Base-by-base conservation (phyloP, 2,113 vertebrate genomes). In the Prolemur simus region DNA sequence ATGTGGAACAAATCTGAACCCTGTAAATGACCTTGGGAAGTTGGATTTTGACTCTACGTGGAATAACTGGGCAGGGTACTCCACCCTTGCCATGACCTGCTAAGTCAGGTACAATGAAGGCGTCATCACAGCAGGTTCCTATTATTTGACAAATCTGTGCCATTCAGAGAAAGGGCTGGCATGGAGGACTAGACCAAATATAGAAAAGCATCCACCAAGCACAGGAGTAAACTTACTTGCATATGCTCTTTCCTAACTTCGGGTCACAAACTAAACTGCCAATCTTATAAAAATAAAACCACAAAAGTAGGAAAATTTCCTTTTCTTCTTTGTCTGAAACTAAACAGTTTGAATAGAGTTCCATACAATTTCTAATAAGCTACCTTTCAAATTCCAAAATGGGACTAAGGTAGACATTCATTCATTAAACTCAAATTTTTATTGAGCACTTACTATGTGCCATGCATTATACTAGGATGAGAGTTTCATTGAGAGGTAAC, bases 391-490 rank as follows among this genome's bases (percentile, higher is more conserved):
- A 92, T 93, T 8, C 49, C 23, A 10, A 84, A 92, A 93, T 4
- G 54, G 54, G 60, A 76, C 85, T 74, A 64, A 87, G 25, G 7
- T 76, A 89, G 54, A 89, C 21, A 63, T 49, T 58, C 20, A 63
- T 49, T 86, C 39, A 17, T 89, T 94, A 76, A 83, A 93, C 14
- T 85, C 6, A 89, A n/a, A 15, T 47, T 91, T 95, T 96, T 91
- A 25, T 73, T 90, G 66, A 85, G 25, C 37, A 86, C 89, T 94
- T 93, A 63, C 37, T 73, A 9, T 71, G 49, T 82, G 7, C 25
- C 56, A 84, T 20, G 25, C 39, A 81, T 71, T 73, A 45, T 56
- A 15, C 58, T 85, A 89, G 27, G n/a, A 83, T 91, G 23, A 91
- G 27, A 0, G 8, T 88, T 91, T 94, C 32, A 83, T 91, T 96